Percentiles rank a stretch among this genome's conserved stretches.
Conservation (phyloP, 2,113 vertebrate species). For the Calonectris borealis region DNA sequence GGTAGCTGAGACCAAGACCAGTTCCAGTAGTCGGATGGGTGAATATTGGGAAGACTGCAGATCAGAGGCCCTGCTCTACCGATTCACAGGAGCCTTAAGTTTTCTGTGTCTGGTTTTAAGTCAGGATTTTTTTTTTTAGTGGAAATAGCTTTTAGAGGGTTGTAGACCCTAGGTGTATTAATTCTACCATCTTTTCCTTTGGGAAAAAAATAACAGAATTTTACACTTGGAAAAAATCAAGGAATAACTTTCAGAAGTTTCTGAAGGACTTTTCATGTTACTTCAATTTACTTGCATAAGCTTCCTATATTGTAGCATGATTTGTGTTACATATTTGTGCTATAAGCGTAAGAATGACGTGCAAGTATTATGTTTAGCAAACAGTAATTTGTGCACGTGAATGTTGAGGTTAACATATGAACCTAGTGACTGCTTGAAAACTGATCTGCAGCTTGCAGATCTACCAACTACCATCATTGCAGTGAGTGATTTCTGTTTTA, state of each 20-base stretch:
- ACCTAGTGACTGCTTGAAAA: not conserved
- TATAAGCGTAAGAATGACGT: not conserved
- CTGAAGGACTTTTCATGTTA: not conserved
- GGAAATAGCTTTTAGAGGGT: not conserved
- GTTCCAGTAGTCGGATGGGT: not conserved
- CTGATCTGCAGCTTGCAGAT: not conserved
- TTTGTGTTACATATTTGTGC: not conserved
- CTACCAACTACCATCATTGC: too few species aligned
- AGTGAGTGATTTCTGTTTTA: not conserved
- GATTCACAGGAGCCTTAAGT: not conserved
- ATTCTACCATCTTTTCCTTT: not conserved
- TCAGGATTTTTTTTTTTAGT: not conserved
- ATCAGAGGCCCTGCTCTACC: not conserved
- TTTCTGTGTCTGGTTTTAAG: not conserved
- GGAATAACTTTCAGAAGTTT: not conserved
- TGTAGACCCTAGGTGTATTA: not conserved
- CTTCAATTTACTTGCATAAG: not conserved
- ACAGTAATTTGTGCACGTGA: not conserved
- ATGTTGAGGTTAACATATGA: not conserved
- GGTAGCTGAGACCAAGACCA: not conserved
- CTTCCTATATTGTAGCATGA: not conserved
- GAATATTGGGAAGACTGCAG: not conserved
- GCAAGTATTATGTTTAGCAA: not conserved
- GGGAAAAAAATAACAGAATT: not conserved
- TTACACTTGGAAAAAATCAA: not conserved